Conservation (phyloP, 2,888 invertebrate genomes). For the Dexiosoma caninum region DNA sequence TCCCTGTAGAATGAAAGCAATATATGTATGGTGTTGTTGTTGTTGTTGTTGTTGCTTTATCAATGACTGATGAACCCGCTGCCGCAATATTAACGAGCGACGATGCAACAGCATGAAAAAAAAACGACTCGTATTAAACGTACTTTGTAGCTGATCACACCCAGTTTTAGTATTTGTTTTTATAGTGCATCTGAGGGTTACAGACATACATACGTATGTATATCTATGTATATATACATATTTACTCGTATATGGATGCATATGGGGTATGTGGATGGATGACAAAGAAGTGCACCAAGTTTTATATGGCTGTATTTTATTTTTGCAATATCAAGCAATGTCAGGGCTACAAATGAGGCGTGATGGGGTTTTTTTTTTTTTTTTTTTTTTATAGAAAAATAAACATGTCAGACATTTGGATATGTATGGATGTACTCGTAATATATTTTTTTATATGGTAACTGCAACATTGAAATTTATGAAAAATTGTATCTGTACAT, state of each 20-base stretch:
- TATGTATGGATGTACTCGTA: neutral
- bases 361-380: neutral
- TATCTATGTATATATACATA: no score
- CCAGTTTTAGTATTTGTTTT: conserved; percentile 17
- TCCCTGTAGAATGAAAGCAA: conserved; percentile 18
- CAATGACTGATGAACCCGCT: conserved; percentile 39
- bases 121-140: neutral
- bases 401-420: conserved; percentile 16
- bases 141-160: conserved; percentile 40
- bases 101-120: conserved; percentile 25
- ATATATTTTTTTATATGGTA: conserved; percentile 29
- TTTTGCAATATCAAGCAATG: conserved; percentile 24
- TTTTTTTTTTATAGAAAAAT: neutral
- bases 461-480: conserved; percentile 45
- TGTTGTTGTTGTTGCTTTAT: conserved; percentile 19
- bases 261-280: neutral
- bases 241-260: no score
- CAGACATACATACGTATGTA: no score
- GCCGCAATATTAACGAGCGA: conserved; percentile 30
- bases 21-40: neutral
- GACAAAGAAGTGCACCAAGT: conserved; percentile 23
- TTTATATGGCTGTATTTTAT: neutral
- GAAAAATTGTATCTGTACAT: conserved; percentile 9
- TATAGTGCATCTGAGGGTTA: conserved; percentile 4
- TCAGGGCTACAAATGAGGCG: conserved; percentile 39